Percentiles rank a stretch among this genome's conserved stretches.
Conservation (phyloP, 2,888 invertebrate genomes). For the Volucella inflata region DNA sequence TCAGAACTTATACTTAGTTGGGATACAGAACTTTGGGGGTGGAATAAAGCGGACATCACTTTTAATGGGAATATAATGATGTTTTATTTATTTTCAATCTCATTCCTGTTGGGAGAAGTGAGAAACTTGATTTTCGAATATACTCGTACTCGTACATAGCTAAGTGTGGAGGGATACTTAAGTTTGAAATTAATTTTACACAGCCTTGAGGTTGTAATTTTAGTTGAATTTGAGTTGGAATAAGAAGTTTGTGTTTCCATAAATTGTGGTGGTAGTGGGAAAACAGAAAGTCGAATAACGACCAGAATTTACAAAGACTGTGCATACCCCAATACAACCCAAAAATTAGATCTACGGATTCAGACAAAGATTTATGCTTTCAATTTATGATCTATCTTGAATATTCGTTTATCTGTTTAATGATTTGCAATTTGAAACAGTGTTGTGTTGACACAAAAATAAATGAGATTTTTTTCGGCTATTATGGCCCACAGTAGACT, state of each 20-base stretch:
- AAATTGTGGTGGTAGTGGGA: no score
- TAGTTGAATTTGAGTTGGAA: constrained; percentile 18
- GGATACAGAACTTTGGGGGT: not conserved
- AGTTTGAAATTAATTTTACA: constrained; percentile 42
- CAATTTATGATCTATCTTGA: no score
- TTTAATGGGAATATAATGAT: constrained; percentile 66
- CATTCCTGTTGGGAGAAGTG: not conserved
- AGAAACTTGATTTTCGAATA: constrained; percentile 41
- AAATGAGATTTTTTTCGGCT: no score
- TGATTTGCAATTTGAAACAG: no score
- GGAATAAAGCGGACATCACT: not conserved
- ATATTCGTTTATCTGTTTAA: no score
- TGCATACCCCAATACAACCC: no score
- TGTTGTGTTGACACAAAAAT: no score
- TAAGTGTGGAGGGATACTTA: constrained; percentile 24
- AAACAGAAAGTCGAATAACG: no score
- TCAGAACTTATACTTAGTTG: not conserved
- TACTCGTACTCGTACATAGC: not conserved
- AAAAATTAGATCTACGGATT: no score
- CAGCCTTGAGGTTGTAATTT: constrained; percentile 26
- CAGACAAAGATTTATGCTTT: no score
- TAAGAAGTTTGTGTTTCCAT: not conserved
- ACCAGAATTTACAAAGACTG: no score
- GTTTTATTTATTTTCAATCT: not conserved
- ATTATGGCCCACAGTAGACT: no score